phyloP scores from a whole-genome alignment of 2,888 invertebrate genomes.

The Trypoxylon attenuatum region DNA sequence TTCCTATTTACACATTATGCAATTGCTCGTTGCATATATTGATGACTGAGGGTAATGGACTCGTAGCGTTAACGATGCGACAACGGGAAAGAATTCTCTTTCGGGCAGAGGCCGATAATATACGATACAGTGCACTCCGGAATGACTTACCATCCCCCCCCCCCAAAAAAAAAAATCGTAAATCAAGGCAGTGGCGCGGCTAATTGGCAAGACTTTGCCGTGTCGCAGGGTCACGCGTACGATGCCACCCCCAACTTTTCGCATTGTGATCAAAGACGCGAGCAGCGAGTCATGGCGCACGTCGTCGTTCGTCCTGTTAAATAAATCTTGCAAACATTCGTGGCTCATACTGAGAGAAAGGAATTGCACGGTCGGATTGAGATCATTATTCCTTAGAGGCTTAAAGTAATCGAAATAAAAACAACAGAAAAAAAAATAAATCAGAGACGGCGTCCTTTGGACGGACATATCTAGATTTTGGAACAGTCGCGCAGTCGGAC shows the following conservation, averaged over 20 bases:
- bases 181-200: conserved; percentile 55
- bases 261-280: conserved; percentile 56
- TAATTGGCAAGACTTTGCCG: conserved; percentile 51
- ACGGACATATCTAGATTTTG: background rate
- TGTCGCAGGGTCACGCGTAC: conserved; percentile 42
- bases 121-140: too few species aligned
- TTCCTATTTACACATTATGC: conserved; percentile 54
- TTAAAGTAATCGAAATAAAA: too few species aligned
- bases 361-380: too few species aligned
- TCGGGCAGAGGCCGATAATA: too few species aligned
- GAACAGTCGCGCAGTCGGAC: background rate
- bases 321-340: conserved; percentile 18
- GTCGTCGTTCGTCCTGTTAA: conserved; percentile 14
- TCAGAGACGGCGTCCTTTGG: background rate
- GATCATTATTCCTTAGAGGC: conserved; percentile 43
- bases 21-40: conserved; percentile 39
- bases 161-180: conserved; percentile 14
- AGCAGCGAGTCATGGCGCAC: conserved; percentile 21
- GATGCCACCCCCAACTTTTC: conserved; percentile 25
- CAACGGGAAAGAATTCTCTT: conserved; percentile 29
- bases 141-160: background rate
- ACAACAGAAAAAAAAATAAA: conserved; percentile 7
- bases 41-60: conserved; percentile 25
- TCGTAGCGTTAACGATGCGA: conserved; percentile 45
- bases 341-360: too few species aligned